A percentile compares a stretch with the other conserved stretches of the same genome.
phyloP scores from a whole-genome alignment of 1,140 invertebrate genomes.

The Capitella teleta region DNA sequence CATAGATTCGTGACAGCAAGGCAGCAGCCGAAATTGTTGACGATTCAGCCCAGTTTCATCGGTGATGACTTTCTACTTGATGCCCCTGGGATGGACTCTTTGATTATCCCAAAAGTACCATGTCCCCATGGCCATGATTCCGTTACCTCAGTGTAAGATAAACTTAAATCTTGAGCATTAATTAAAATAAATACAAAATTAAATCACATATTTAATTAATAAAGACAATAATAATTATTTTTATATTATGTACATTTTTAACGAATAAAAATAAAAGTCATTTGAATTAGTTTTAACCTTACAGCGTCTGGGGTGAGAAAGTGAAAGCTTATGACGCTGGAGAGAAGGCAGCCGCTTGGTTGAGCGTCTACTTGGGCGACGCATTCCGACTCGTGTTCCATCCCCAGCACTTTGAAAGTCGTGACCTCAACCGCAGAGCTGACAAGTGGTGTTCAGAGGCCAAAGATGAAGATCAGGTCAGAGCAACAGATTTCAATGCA shows the following conservation, averaged over 20 bases:
- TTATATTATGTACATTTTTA: not conserved
- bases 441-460: constrained; percentile 22
- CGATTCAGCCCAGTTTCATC: constrained; percentile 12
- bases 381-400: constrained; percentile 26
- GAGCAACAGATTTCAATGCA: not conserved
- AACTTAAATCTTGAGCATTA: not conserved
- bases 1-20: constrained; percentile 15
- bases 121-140: not conserved
- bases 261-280: not conserved
- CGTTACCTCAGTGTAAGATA: not conserved
- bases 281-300: constrained; percentile 13
- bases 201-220: constrained; percentile 10
- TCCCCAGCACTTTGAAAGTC: constrained; percentile 16
- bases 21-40: constrained; percentile 15
- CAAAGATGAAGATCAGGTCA: constrained; percentile 22
- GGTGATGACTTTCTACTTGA: constrained; percentile 15
- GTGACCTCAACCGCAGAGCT: constrained; percentile 16
- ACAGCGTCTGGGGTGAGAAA: constrained; percentile 17
- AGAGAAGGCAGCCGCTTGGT: constrained; percentile 27
- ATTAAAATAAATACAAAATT: constrained; percentile 9
- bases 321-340: constrained; percentile 32
- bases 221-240: constrained; percentile 8
- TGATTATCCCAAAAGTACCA: constrained; percentile 14
- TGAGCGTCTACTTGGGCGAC: constrained; percentile 23
- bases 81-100: constrained; percentile 16